phyloP scores from a whole-genome alignment of 2,888 invertebrate species.

The Trichopria drosophilae region DNA sequence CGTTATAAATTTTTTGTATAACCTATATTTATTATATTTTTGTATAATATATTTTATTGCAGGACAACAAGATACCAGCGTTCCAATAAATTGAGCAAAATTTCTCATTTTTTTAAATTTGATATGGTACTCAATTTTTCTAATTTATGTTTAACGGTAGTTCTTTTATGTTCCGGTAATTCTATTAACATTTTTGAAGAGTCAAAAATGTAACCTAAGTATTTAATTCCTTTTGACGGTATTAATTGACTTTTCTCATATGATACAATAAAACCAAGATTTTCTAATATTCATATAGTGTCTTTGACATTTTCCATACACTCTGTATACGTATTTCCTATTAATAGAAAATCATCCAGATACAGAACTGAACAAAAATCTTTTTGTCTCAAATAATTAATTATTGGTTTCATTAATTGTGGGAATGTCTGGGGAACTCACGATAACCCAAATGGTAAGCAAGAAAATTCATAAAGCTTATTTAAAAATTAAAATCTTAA shows the following conservation, averaged over 20 bases:
- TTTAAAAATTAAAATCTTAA: slow-evolving; percentile 25
- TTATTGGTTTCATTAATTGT: slow-evolving; percentile 25
- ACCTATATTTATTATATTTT: no score
- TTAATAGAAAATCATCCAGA: slow-evolving; percentile 27
- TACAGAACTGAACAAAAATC: slow-evolving; percentile 21
- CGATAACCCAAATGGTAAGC: slow-evolving; percentile 27
- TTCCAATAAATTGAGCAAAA: slow-evolving; percentile 22
- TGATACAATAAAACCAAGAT: slow-evolving; percentile 19
- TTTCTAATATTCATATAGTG: slow-evolving; percentile 7
- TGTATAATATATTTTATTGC: slow-evolving; percentile 26
- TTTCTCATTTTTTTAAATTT: slow-evolving; percentile 15
- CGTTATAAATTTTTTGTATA: slow-evolving; percentile 28
- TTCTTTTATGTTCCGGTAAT: slow-evolving; percentile 22
- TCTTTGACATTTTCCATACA: slow-evolving; percentile 8
- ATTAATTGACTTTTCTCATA: no score
- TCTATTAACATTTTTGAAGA: slow-evolving; percentile 13
- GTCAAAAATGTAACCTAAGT: slow-evolving; percentile 24
- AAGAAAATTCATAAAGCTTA: slow-evolving; percentile 29
- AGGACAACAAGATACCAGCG: slow-evolving; percentile 22
- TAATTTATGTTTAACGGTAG: not conserved
- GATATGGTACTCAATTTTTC: not conserved
- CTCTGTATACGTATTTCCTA: slow-evolving; percentile 12
- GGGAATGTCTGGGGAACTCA: slow-evolving; percentile 26
- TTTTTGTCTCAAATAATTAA: slow-evolving; percentile 10
- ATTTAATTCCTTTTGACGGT: slow-evolving; percentile 15